A percentile compares a stretch with the other conserved stretches of the same genome.
These are phyloP conservation scores for Daktulosphaira vitifoliae DNA, from an alignment of 1,140 invertebrate species.

Conservation along the genomic window DNA sequence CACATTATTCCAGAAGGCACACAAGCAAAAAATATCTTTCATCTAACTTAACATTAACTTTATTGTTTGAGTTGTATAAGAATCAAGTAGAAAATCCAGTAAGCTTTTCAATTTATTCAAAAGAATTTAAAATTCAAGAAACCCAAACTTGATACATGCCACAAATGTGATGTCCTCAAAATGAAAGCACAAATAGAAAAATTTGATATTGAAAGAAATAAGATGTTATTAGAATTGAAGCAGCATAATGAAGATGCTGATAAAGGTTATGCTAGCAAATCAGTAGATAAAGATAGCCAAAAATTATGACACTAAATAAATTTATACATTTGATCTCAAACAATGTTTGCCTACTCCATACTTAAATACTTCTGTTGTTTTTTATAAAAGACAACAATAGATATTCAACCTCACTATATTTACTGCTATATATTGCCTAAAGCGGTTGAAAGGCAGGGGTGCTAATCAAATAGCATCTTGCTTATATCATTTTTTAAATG, in stretches of 20 bases:
- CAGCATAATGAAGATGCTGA: not conserved
- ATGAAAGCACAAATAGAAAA: not conserved
- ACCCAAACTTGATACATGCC: too few relatives aligned
- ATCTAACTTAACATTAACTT: too few relatives aligned
- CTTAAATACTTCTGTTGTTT: conserved; percentile 28
- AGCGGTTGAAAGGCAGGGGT: conserved; percentile 31
- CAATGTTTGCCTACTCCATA: conserved; percentile 34
- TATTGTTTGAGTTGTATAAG: too few relatives aligned
- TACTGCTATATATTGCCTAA: conserved; percentile 36
- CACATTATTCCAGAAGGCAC: too few relatives aligned
- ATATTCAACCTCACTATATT: conserved; percentile 33
- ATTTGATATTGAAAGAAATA: not conserved
- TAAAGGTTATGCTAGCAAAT: not conserved
- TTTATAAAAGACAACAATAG: conserved; percentile 35
- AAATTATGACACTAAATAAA: not conserved
- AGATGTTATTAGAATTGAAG: not conserved
- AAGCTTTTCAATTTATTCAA: too few relatives aligned
- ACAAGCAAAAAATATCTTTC: too few relatives aligned
- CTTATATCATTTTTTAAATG: conserved; percentile 35
- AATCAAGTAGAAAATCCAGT: too few relatives aligned
- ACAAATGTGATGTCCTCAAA: conserved; percentile 1
- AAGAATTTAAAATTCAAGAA: conserved; percentile 7
- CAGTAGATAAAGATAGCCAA: not conserved
- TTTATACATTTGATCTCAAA: conserved; percentile 5
- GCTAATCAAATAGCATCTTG: conserved; percentile 35